Evolutionary conservation across 2,888 invertebrate species (phyloP).

Genomic region (Phasia obesa): DNA sequence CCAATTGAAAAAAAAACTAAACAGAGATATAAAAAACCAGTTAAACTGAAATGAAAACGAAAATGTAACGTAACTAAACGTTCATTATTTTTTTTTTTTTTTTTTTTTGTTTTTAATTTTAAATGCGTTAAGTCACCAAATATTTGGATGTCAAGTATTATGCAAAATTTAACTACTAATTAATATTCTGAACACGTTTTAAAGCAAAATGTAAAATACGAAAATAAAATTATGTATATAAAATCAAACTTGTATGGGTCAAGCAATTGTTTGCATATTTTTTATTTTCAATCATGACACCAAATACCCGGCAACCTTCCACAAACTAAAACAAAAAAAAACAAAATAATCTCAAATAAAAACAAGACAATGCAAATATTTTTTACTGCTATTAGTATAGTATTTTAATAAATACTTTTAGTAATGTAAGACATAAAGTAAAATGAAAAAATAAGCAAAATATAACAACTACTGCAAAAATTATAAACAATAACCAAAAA

Average conservation of each 20-base stretch:
- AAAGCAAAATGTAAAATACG: conserved; percentile 17
- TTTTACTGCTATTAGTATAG: neutral
- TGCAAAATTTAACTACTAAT: conserved; percentile 40
- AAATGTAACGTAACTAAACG: conserved; percentile 34
- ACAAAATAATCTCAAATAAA: neutral
- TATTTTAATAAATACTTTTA: neutral
- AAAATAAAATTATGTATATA: neutral
- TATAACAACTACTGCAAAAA: neutral
- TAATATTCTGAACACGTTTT: conserved; percentile 58
- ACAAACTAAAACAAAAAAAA: conserved; percentile 42
- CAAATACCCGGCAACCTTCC: conserved; percentile 43
- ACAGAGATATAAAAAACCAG: no score
- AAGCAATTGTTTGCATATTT: conserved; percentile 56
- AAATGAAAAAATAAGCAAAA: neutral
- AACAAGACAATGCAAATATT: neutral
- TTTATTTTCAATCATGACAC: conserved; percentile 9
- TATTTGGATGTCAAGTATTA: conserved; percentile 59
- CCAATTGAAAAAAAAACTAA: no score
- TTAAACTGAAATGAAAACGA: conserved; percentile 38
- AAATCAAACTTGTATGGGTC: conserved; percentile 42
- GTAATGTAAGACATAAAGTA: no score
- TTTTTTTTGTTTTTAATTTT: neutral
- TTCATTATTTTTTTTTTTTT: neutral
- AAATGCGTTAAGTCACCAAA: conserved; percentile 1
- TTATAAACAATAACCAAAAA: conserved; percentile 23